phyloP scores from a whole-genome alignment of 92 coral and sea anemone species.

The Umimayanthus kanabou region DNA sequence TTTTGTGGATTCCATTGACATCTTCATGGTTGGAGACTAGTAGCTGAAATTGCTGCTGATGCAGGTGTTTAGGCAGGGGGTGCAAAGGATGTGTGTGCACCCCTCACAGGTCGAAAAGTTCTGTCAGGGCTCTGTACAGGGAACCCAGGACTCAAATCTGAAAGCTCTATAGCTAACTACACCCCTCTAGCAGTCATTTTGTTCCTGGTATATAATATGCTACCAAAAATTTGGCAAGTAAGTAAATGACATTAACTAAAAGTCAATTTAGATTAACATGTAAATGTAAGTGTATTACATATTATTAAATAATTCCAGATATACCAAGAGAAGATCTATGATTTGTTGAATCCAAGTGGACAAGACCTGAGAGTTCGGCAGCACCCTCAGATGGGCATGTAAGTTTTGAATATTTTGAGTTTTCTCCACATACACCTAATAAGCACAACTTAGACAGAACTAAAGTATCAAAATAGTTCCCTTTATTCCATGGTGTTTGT shows the following conservation, averaged over 20 bases:
- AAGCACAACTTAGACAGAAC: not conserved
- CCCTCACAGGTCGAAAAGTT: no score
- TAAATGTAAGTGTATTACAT: not conserved
- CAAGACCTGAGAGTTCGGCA: conserved; percentile 88
- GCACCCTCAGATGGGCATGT: conserved; percentile 97
- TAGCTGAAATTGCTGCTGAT: no score
- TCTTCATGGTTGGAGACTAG: no score
- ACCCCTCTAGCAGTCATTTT: not conserved
- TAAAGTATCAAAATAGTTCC: not conserved
- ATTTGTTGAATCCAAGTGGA: conserved; percentile 94
- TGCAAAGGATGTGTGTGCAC: no score
- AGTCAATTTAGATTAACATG: not conserved
- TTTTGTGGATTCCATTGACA: no score
- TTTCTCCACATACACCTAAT: not conserved
- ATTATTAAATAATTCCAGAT: conserved; percentile 47
- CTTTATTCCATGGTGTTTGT: no score
- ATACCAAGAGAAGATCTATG: conserved; percentile 87
- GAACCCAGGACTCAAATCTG: no score
- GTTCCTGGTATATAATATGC: not conserved
- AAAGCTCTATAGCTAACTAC: no score
- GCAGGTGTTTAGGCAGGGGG: no score
- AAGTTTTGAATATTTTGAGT: conserved; percentile 32
- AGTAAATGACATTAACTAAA: not conserved
- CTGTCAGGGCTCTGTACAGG: no score
- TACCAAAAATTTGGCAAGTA: no score